Evolutionary conservation across 2,888 invertebrate species (phyloP), one percentile per base, ranked within the genome.

Genomic region (Amphipoea lucens): DNA sequence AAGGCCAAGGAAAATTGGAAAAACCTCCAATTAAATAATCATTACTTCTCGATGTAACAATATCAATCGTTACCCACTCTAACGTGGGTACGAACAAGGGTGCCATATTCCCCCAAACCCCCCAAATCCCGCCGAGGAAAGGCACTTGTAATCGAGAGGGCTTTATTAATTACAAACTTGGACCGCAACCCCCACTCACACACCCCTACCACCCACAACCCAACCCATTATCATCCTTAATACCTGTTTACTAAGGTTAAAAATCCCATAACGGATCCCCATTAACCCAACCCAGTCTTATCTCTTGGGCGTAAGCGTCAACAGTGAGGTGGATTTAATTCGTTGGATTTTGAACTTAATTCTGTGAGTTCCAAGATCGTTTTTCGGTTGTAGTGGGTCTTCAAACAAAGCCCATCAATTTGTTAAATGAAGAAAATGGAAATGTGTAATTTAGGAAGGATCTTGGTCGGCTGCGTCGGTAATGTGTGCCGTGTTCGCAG

Each of bases 111-210:
- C 82, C 88, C 84, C 84, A 79, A 78, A 87, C 90, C 90, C 92
- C 91, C 90, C 90, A 94, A 92, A 92, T 91, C 94, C 85, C 94
- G 88, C 90, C 88, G 95, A 92, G 95, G 96, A 95, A 96, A 96
- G 95, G 95, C 94, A 95, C 96, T 96, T 96, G 97, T 96, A 96
- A 97, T 96, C 95, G 96, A 96, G 96, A 96, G 94, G 95, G 94
- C 95, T 96, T 96, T 96, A 96, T 97, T 96, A 96, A 96, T 97
- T 97, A 97, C 96, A 95, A 96, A 96, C 96, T 96, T 95, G 92
- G 93, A 96, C 96, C 96, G 92, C 96, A 96, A 93, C 93, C 93
- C 94, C 91, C 86, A 88, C 84, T 89, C 89, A 88, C 85, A 88
- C 87, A 84, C 87, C 90, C 91, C 87, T 85, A 85, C 85, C 76